These are phyloP conservation scores for Eudemis profundana DNA, from an alignment of 2,888 invertebrate species.

Conservation along the genomic window DNA sequence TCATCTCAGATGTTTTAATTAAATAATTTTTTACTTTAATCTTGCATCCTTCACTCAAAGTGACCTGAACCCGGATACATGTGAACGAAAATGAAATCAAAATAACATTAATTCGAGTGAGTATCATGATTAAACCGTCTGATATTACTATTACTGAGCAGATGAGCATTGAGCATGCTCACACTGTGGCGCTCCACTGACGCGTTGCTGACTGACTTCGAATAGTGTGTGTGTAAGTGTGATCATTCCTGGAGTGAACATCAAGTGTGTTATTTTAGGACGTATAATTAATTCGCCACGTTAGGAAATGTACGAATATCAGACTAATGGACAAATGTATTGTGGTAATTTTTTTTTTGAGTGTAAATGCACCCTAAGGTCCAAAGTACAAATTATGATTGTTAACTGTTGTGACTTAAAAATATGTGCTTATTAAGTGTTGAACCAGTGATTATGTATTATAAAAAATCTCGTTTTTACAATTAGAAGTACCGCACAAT, in stretches of 20 bases:
- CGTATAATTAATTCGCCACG: too few species aligned
- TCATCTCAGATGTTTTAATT: too few species aligned
- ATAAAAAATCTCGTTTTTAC: conserved; percentile 45
- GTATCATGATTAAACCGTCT: too few species aligned
- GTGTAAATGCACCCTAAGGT: conserved; percentile 50
- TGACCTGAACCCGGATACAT: too few species aligned
- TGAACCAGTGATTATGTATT: conserved; percentile 44
- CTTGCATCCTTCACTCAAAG: too few species aligned
- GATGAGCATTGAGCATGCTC: too few species aligned
- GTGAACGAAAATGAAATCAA: too few species aligned
- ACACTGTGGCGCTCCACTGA: too few species aligned
- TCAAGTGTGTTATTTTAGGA: too few species aligned
- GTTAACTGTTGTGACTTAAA: conserved; percentile 52
- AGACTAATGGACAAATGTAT: conserved; percentile 15
- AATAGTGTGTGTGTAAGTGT: conserved; percentile 41
- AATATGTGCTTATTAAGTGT: conserved; percentile 50
- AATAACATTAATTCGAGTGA: too few species aligned
- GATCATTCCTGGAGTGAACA: conserved; percentile 52
- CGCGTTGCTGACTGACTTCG: not conserved
- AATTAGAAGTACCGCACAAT: conserved; percentile 64
- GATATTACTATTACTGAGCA: too few species aligned
- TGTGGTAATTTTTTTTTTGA: conserved; percentile 23
- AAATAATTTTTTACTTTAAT: too few species aligned
- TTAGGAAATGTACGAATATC: conserved; percentile 11
- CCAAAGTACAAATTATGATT: conserved; percentile 70